Evolutionary conservation across 2,797 vertebrate species (phyloP).

Genomic region (Monodelphis domestica): DNA sequence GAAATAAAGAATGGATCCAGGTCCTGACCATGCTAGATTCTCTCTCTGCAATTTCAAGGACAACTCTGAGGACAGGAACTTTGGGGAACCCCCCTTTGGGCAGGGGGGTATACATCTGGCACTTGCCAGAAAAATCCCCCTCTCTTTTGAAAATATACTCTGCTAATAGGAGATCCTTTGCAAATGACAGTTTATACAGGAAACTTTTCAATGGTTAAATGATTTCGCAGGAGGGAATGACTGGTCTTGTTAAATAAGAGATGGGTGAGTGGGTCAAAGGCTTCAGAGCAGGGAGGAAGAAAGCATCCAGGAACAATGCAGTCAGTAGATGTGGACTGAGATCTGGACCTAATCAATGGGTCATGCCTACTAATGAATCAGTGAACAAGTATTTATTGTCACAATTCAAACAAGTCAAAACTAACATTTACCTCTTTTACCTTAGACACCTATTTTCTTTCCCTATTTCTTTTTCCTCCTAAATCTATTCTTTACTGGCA

Average conservation of each 20-base stretch:
- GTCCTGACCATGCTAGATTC: not conserved
- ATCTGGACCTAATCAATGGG: not conserved
- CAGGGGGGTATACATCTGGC: no score
- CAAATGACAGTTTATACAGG: not conserved
- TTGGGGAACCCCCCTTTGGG: not conserved
- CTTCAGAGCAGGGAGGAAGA: not conserved
- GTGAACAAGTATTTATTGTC: not conserved
- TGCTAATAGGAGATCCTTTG: not conserved
- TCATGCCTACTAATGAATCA: not conserved
- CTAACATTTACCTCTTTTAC: not conserved
- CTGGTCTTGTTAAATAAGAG: not conserved
- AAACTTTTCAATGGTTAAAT: not conserved
- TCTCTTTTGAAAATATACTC: not conserved
- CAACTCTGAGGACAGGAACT: not conserved
- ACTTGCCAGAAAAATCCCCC: not conserved
- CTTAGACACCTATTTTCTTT: not conserved
- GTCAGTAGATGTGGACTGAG: not conserved
- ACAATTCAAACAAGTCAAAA: not conserved
- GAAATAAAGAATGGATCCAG: not conserved
- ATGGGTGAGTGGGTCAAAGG: not conserved
- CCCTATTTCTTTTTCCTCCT: not conserved
- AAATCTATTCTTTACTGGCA: not conserved
- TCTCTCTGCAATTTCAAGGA: not conserved
- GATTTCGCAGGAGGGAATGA: not conserved
- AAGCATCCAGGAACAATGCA: not conserved